Evolutionary conservation across 2,797 vertebrate species (phyloP).

Genomic region (Microhierax caerulescens): DNA sequence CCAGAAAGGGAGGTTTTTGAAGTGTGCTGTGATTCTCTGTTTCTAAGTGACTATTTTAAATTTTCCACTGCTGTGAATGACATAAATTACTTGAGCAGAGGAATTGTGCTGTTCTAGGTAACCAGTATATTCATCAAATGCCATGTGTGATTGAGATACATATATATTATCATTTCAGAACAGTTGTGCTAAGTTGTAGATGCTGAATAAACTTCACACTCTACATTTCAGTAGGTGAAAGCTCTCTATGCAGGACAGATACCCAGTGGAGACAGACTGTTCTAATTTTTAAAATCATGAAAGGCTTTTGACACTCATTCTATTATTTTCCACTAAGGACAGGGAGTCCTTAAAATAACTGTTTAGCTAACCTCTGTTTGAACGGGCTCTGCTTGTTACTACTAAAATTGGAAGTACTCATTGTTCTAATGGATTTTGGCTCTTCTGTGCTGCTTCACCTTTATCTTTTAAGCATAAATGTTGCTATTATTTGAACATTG

Average conservation of each 20-base stretch:
- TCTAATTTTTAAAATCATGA: conserved; percentile 59
- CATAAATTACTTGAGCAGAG: background rate
- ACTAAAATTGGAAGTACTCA: conserved; percentile 63
- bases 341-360: conserved; percentile 71
- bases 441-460: conserved; percentile 53
- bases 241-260: conserved; percentile 31
- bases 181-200: conserved; percentile 8
- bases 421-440: conserved; percentile 67
- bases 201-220: conserved; percentile 16
- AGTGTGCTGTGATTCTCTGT: background rate
- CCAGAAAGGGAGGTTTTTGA: background rate
- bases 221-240: conserved; percentile 27
- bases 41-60: background rate
- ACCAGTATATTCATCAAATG: background rate
- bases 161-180: background rate
- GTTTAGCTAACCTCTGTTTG: conserved; percentile 69
- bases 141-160: background rate
- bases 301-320: conserved; percentile 61
- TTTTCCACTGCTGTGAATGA: background rate
- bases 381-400: conserved; percentile 38
- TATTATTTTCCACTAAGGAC: conserved; percentile 69
- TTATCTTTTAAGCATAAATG: conserved; percentile 43
- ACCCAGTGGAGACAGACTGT: conserved; percentile 30
- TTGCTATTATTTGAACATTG: conserved; percentile 35
- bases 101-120: background rate